Conservation (phyloP, 1,140 invertebrate genomes). For the Fopius arisanus region DNA sequence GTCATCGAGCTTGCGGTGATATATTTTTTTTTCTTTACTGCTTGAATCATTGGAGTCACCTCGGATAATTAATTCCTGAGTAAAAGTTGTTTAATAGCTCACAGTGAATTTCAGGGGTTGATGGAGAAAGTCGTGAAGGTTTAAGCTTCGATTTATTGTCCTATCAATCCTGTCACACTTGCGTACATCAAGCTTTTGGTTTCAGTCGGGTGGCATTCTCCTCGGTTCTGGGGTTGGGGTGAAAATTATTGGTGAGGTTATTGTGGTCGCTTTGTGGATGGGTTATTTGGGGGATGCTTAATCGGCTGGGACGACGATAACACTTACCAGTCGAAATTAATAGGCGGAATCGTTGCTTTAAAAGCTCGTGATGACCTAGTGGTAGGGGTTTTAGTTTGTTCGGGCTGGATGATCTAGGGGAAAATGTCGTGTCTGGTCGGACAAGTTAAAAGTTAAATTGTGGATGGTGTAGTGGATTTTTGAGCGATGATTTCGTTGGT, state of each 20-base stretch:
- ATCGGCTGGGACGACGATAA: constrained; percentile 46
- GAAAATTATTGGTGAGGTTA: constrained; percentile 30
- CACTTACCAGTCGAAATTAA: constrained; percentile 34
- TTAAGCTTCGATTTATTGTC: constrained; percentile 48
- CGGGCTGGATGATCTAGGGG: neutral
- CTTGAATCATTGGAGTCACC: neutral
- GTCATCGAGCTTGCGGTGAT: neutral
- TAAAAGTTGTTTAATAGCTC: neutral
- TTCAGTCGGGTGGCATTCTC: neutral
- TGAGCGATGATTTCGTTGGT: too few species aligned
- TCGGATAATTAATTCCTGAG: neutral
- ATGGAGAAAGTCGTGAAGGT: constrained; percentile 31
- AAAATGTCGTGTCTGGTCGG: neutral
- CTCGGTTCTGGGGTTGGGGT: neutral
- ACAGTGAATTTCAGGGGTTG: neutral
- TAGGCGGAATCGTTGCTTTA: constrained; percentile 10
- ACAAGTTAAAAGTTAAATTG: too few species aligned
- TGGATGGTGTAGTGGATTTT: too few species aligned
- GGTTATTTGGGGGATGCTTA: constrained; percentile 38
- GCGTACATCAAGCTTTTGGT: neutral
- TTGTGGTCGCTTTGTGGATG: constrained; percentile 37
- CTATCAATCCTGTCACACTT: constrained; percentile 8
- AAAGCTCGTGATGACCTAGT: neutral
- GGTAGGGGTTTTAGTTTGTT: neutral
- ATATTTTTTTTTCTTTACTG: neutral